Base-by-base conservation (phyloP, 2,113 vertebrate species). In the Gadus chalcogrammus region DNA sequence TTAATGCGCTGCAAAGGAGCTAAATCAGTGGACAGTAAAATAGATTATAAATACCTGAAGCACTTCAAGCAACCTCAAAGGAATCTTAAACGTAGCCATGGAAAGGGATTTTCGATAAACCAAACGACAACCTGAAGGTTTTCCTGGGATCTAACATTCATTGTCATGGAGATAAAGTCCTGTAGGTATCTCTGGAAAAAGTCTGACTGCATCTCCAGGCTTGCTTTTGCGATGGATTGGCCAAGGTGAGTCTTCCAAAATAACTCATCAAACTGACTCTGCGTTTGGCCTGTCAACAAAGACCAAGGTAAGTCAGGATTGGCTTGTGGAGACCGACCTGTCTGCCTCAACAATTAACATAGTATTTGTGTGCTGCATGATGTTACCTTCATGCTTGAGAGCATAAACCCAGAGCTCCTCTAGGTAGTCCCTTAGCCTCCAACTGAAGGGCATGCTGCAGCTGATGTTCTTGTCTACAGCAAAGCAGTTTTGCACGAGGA, bases 351-450 rank as follows among this genome's bases (percentile, higher is more conserved):
- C 12, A 55, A 55, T 15, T 55, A 55, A 16, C 16, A 55, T 3
- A 55, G 53, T 4, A 4, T 13, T 55, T 15, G 53, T 55, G 53
- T 55, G 53, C 53, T 55, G 7, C 15, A 31, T 35, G 17, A 12
- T 18, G 9, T 67, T 82, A 91, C 89, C 87, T 88, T 92, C 89
- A 76, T 69, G 72, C 7, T 96, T 92, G 35, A 89, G 91, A 35
- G 93, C 90, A 78, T 96, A 90, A 78, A 94, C 17, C 93, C 93
- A 94, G 61, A 99, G 91, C 53, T 96, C 95, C 64, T 99, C 97
- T 80, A 99, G 87, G 82, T 92, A 94, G 79, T 97, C 95, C 81
- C 91, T 95, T 87, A 99, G 94, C 70, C 90, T 94, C 96, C 97
- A 97, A 86, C 96, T 95, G 80, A 99, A 99, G 0, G 97, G 97